Evolutionary conservation across 2,113 vertebrate genomes (phyloP).

Genomic region (Hystrix cristata): DNA sequence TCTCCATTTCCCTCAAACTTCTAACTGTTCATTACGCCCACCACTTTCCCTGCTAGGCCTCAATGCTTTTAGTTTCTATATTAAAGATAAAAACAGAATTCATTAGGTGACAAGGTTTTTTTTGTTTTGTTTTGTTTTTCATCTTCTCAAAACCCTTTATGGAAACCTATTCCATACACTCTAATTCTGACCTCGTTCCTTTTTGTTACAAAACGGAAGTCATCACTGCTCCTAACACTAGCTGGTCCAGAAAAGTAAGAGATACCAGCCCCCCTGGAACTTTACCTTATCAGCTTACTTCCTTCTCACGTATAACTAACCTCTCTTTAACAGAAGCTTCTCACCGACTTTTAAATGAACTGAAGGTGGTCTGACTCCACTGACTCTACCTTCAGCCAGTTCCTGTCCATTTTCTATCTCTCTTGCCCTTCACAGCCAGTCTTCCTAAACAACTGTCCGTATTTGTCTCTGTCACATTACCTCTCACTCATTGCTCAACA

Average conservation of each 20-base stretch:
- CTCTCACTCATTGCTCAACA: background rate
- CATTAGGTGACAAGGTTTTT: background rate
- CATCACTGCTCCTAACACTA: background rate
- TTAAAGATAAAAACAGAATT: constrained; percentile 39
- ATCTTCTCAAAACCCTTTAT: background rate
- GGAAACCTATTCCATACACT: background rate
- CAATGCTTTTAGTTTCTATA: background rate
- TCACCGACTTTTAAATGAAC: background rate
- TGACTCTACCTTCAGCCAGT: background rate
- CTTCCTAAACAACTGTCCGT: background rate
- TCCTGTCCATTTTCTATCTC: background rate
- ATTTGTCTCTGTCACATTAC: background rate
- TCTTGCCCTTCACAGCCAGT: background rate
- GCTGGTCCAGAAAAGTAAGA: background rate
- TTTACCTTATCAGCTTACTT: background rate
- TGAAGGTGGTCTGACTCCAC: background rate
- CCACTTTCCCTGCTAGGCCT: background rate
- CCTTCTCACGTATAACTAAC: background rate
- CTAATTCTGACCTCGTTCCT: background rate
- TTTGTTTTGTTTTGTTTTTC: background rate
- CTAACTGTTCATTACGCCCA: background rate
- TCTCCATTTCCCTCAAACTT: background rate
- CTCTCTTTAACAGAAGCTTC: background rate
- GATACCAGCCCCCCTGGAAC: background rate
- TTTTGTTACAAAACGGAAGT: background rate